These are phyloP conservation scores for Biston betularia DNA, from an alignment of 2,888 invertebrate species.

Conservation along the genomic window DNA sequence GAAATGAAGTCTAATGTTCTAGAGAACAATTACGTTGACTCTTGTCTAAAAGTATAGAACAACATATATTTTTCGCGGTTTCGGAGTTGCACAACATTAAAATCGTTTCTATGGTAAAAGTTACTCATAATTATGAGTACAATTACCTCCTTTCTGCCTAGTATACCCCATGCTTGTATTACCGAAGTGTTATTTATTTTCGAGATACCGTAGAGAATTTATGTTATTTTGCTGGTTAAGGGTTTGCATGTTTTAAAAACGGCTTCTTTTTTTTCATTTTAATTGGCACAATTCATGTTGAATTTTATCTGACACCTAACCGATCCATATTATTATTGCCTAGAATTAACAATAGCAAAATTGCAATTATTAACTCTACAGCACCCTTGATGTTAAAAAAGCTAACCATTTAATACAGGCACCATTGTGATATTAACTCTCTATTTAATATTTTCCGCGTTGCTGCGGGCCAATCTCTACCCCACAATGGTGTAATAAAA, in stretches of 20 bases:
- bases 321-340: slow-evolving; percentile 26
- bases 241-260: slow-evolving; percentile 27
- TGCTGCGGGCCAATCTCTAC: slow-evolving; percentile 72
- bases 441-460: slow-evolving; percentile 79
- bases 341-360: slow-evolving; percentile 51
- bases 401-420: slow-evolving; percentile 52
- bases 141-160: no score
- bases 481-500: slow-evolving; percentile 77
- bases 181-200: slow-evolving; percentile 49
- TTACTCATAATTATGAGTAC: no score
- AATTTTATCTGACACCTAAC: slow-evolving; percentile 3
- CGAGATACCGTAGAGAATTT: slow-evolving; percentile 43
- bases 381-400: slow-evolving; percentile 53
- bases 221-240: slow-evolving; percentile 30
- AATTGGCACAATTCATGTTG: slow-evolving; percentile 11
- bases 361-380: slow-evolving; percentile 51
- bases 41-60: no score
- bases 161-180: slow-evolving; percentile 6
- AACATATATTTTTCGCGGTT: no score
- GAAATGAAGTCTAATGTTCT: no score
- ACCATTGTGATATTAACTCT: slow-evolving; percentile 70
- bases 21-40: no score
- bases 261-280: slow-evolving; percentile 6
- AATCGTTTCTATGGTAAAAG: no score
- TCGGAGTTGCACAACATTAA: no score